These are phyloP conservation scores for Sialis lutaria DNA, from an alignment of 2,888 invertebrate genomes.

Conservation along the genomic window DNA sequence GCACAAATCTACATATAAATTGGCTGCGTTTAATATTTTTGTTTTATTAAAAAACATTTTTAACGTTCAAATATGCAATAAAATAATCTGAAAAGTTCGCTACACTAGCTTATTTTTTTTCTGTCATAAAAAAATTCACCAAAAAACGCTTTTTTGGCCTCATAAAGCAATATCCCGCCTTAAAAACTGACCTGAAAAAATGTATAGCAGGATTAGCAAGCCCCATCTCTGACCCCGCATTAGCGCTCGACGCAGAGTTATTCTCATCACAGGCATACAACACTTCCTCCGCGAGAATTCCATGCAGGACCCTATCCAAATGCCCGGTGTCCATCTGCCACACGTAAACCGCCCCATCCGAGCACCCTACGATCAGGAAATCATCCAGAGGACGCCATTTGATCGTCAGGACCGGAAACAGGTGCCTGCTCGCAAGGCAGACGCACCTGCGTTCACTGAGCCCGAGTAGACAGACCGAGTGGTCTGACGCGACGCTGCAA, in stretches of 20 bases:
- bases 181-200: slow-evolving; percentile 83
- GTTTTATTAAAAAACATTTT: no score
- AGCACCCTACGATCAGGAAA: slow-evolving; percentile 92
- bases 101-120: no score
- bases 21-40: no score
- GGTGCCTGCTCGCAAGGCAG: slow-evolving; percentile 76
- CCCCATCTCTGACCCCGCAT: slow-evolving; percentile 44
- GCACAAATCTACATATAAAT: no score
- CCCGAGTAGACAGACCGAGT: slow-evolving; percentile 89
- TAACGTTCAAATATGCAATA: no score
- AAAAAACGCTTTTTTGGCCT: no score
- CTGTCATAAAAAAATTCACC: no score
- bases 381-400: slow-evolving; percentile 97
- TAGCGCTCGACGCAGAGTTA: slow-evolving; percentile 35
- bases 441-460: slow-evolving; percentile 87
- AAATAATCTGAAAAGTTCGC: no score
- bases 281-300: slow-evolving; percentile 90
- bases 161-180: no score
- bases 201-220: slow-evolving; percentile 88
- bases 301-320: slow-evolving; percentile 87
- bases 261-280: slow-evolving; percentile 86
- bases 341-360: slow-evolving; percentile 94
- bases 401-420: slow-evolving; percentile 89
- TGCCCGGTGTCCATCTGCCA: slow-evolving; percentile 99
- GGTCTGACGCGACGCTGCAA: slow-evolving; percentile 93